A percentile compares a stretch with the other conserved stretches of the same genome.
These are phyloP conservation scores for Pyrocoelia pectoralis DNA, from an alignment of 2,888 invertebrate genomes.

Conservation along the genomic window DNA sequence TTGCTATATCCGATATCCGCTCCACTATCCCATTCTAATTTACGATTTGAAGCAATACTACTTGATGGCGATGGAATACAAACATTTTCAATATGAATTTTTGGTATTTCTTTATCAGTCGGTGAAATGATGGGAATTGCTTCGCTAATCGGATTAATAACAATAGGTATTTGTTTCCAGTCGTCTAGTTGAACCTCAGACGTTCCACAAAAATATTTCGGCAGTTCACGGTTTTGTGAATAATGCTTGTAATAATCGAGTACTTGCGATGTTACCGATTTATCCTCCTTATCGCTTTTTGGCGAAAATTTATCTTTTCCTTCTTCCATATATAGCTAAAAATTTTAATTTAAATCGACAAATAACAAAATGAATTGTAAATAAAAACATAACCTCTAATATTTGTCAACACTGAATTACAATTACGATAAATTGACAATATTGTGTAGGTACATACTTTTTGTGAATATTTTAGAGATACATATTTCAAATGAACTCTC, in stretches of 20 bases:
- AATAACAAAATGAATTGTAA: not conserved
- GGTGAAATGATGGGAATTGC: not conserved
- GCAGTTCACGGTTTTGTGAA: constrained; percentile 71
- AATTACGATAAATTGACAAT: too few relatives aligned
- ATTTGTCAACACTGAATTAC: not conserved
- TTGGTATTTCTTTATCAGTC: not conserved
- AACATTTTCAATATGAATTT: constrained; percentile 23
- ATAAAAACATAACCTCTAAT: constrained; percentile 7
- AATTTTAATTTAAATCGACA: constrained; percentile 6
- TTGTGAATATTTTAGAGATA: too few relatives aligned
- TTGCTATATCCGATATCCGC: constrained; percentile 82
- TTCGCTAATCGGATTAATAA: too few relatives aligned
- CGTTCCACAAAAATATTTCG: constrained; percentile 69
- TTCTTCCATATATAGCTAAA: constrained; percentile 32
- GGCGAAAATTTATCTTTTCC: constrained; percentile 18
- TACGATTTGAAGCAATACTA: constrained; percentile 75
- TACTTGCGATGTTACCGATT: constrained; percentile 49
- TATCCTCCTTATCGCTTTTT: constrained; percentile 27
- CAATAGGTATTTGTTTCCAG: constrained; percentile 4
- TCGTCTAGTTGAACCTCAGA: constrained; percentile 34
- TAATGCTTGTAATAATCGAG: constrained; percentile 75
- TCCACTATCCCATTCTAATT: constrained; percentile 87
- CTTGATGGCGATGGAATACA: constrained; percentile 72
- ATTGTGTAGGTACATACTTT: too few relatives aligned
- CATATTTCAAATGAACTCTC: too few relatives aligned